Base-by-base conservation (phyloP, 2,797 vertebrate species). In the Phoxinus dragarum region DNA sequence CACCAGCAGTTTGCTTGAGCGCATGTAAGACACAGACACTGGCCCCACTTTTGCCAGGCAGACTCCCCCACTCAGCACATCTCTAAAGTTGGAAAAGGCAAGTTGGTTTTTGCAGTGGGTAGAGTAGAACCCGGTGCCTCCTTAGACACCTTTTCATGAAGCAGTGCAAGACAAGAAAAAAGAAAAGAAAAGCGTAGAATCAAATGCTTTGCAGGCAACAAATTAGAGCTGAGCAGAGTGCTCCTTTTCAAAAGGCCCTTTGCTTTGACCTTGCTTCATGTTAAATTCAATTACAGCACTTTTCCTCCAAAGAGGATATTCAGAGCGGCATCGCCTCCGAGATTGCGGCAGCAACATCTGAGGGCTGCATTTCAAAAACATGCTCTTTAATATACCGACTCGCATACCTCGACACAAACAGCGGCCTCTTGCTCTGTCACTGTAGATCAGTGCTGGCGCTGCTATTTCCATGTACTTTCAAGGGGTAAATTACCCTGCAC, bases 251-350 rank as follows among this genome's bases (percentile, higher is more conserved):
- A 78, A 90, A 86, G 73, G 81, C 86, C 86, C 81, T 86, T 83
- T 75, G 81, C 86, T 80, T 88, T 86, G 86, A 88, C 86, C 86
- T 84, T 80, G 78, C 83, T 76, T 88, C 81, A 75, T 84, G 88
- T 85, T 87, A 69, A 88, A 88, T 84, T 84, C 71, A 86, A 87
- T 86, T 85, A 83, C 69, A 80, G 84, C 68, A 83, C 75, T 80
- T 86, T 82, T 82, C 88, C 88, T 84, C 76, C 82, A 89, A 90
- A 88, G 84, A 80, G 74, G 74, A 86, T 81, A 81, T 86, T 89
- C 86, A 87, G 82, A 77, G 67, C 56, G 52, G 68, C 69, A 83
- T 72, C 81, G 83, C 66, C 86, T 88, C 82, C 8, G 16, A 86
- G 77, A 87, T 80, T 87, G 69, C 21, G 42, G 79, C 80, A 71